phyloP scores from a whole-genome alignment of 2,888 invertebrate species.

The Cantharis lateralis region DNA sequence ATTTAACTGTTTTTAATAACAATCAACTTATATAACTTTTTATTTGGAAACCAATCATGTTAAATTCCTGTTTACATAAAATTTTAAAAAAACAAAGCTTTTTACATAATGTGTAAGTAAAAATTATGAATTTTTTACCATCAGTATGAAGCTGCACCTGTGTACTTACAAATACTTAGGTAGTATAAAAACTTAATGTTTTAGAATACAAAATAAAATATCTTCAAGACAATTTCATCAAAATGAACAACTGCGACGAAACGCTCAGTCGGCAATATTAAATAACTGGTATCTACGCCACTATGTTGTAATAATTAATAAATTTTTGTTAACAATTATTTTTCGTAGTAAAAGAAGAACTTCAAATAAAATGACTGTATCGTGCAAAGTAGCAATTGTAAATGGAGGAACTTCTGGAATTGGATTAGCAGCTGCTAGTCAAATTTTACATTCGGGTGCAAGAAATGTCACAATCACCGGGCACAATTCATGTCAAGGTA shows the following conservation, averaged over 20 bases:
- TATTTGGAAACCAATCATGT: background rate
- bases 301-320: background rate
- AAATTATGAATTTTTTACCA: background rate
- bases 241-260: background rate
- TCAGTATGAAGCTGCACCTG: background rate
- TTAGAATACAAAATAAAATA: background rate
- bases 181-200: background rate
- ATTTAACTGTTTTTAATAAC: too few relatives aligned
- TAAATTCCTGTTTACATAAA: background rate
- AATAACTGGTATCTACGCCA: background rate
- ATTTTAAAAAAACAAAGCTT: background rate
- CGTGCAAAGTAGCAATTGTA: conserved; percentile 55
- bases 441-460: conserved; percentile 54
- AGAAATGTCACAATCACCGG: conserved; percentile 49
- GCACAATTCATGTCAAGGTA: conserved; percentile 43
- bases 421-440: conserved; percentile 55
- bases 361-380: conserved; percentile 35
- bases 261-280: background rate
- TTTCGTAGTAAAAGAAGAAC: background rate
- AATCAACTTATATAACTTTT: background rate
- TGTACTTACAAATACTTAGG: too few relatives aligned
- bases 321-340: background rate
- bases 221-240: background rate
- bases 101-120: background rate
- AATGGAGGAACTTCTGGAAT: conserved; percentile 57